Evolutionary conservation across 1,140 invertebrate genomes (phyloP), one percentile per base, ranked within the genome.

Genomic region (Danaus melanippus): DNA sequence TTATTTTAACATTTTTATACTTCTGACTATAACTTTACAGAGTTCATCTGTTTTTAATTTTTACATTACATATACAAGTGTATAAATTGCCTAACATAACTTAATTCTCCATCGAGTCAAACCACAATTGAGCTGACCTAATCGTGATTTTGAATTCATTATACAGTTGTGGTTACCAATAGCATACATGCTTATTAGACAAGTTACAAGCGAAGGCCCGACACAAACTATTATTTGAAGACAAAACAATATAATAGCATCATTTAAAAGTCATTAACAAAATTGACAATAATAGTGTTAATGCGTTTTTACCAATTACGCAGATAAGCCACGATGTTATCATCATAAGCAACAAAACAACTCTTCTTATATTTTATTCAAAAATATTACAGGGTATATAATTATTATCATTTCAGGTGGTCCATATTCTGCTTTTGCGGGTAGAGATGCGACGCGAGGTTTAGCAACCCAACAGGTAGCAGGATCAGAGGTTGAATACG

Each of bases 401-500:
- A 32, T 44, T 2, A 32, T 44, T 2, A 53, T 47, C 32, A 12
- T 75, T 82, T 46, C 71, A 86, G 83, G 80, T 53, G 83, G 83
- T 15, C 80, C 83, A 9, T 86, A 84, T 50, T 45, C 83, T 10
- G 83, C 80, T 0, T 84, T 86, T 21, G 81, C 79, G 1, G 80
- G 80, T 9, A 76, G 53, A 50, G 83, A 86, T 40, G 79, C 83
- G 0, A 84, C 83, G 0, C 57, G 83, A 46, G 83, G 83, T 8
- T 64, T 86, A 7, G 83, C 75, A 12, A 84, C 83, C 1, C 79
- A 78, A 0, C 62, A 76, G 17, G 83, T 84, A 9, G 73, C 76
- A 8, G 75, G 67, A 0, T 71, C 76, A 0, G 81, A 86, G 12
- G 72, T 71, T 41, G 83, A 84, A 15, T 86, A 75, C 47, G 83